Evolutionary conservation across 2,888 invertebrate genomes (phyloP).

Genomic region (Cerastis rubricosa): DNA sequence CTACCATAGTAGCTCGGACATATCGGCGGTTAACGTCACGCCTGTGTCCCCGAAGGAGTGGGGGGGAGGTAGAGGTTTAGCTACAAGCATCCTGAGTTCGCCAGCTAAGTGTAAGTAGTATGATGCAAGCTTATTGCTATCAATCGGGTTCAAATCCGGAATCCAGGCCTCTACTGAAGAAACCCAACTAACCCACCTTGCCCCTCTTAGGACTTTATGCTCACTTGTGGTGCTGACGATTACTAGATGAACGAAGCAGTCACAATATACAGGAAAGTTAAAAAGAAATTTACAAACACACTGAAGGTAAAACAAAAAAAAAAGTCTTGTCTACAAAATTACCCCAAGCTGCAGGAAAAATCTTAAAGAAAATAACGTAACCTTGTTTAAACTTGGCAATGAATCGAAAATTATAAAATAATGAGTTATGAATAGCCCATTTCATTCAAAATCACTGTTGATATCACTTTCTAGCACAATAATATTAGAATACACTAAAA

Average conservation of each 20-base stretch:
- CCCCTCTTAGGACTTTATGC: not conserved
- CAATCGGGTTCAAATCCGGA: not conserved
- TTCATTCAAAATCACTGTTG: constrained; percentile 2
- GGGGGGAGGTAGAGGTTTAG: not conserved
- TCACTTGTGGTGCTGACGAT: not conserved
- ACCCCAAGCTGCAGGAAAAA: not conserved
- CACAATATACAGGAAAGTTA: not conserved
- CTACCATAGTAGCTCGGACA: too few relatives aligned
- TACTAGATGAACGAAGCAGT: not conserved
- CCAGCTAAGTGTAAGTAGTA: not conserved
- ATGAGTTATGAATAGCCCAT: not conserved
- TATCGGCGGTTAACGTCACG: too few relatives aligned
- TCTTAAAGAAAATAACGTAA: not conserved
- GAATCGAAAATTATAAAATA: not conserved
- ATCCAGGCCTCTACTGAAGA: not conserved
- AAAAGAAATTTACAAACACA: not conserved
- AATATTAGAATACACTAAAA: constrained; percentile 1
- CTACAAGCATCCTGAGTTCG: not conserved
- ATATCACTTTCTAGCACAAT: constrained; percentile 34
- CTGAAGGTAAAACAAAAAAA: too few relatives aligned
- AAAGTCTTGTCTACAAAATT: not conserved
- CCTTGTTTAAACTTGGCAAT: constrained; percentile 24
- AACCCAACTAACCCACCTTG: not conserved
- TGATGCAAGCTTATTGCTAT: not conserved
- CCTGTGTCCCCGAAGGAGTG: not conserved